phyloP scores from a whole-genome alignment of 1,140 invertebrate genomes.

The Temnothorax curvispinosus region DNA sequence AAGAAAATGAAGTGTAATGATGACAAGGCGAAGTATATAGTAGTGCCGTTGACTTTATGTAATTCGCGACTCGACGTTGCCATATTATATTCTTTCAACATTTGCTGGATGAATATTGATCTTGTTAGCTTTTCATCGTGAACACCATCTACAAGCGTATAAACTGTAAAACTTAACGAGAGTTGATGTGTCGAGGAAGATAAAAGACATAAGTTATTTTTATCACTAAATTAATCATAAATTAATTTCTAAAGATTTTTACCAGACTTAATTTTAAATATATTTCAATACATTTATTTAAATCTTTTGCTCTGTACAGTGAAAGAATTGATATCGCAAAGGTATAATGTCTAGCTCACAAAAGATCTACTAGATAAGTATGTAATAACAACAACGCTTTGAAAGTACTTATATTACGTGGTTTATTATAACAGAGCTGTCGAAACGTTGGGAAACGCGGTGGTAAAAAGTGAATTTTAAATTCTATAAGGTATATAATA shows the following conservation, averaged over 20 bases:
- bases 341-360: neutral
- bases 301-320: neutral
- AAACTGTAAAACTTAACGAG: neutral
- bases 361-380: neutral
- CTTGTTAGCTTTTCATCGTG: slow-evolving; percentile 1
- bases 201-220: neutral
- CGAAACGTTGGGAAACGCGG: neutral
- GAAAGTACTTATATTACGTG: neutral
- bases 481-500: slow-evolving; percentile 31
- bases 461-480: slow-evolving; percentile 40
- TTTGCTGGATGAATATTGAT: slow-evolving; percentile 29
- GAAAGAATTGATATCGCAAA: neutral
- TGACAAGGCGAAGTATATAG: neutral
- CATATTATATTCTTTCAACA: slow-evolving; percentile 28
- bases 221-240: neutral
- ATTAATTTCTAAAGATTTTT: neutral
- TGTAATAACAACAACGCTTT: neutral
- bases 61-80: neutral
- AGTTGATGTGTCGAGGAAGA: neutral
- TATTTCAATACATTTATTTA: neutral
- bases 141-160: neutral
- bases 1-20: slow-evolving; percentile 53
- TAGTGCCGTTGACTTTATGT: neutral
- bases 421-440: slow-evolving; percentile 13
- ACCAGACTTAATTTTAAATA: neutral